Conservation (phyloP, 2,113 vertebrate species). For the Tautogolabrus adspersus region DNA sequence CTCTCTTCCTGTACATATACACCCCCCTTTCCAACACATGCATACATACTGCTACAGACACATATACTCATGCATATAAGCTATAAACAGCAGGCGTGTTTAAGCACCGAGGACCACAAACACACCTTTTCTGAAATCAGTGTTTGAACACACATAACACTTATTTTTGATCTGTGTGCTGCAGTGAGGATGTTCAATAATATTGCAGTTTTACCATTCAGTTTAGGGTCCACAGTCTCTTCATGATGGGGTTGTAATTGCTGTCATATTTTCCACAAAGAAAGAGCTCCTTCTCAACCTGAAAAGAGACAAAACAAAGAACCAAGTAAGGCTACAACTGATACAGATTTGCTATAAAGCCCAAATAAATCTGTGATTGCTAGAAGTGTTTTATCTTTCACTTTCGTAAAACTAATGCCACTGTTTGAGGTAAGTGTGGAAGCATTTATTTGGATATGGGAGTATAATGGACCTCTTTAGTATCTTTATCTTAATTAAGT, state of each 20-base stretch:
- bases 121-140: slow-evolving; percentile 50
- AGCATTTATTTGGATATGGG: too few relatives aligned
- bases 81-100: slow-evolving; percentile 46
- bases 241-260: slow-evolving; percentile 57
- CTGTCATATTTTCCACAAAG: slow-evolving; percentile 46
- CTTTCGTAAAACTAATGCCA: too few relatives aligned
- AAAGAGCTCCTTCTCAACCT: slow-evolving; percentile 7
- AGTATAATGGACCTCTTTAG: too few relatives aligned
- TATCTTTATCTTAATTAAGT: too few relatives aligned
- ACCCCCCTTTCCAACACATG: slow-evolving; percentile 53
- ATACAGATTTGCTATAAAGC: slow-evolving; percentile 14
- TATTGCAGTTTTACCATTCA: slow-evolving; percentile 38
- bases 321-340: slow-evolving; percentile 13
- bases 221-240: slow-evolving; percentile 28
- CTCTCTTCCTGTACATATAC: slow-evolving; percentile 75
- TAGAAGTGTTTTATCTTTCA: not conserved
- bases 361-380: not conserved
- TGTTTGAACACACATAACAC: slow-evolving; percentile 49
- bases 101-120: slow-evolving; percentile 46
- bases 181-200: slow-evolving; percentile 31
- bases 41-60: slow-evolving; percentile 47
- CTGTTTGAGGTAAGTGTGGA: too few relatives aligned
- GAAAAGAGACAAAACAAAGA: slow-evolving; percentile 24
- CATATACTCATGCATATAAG: slow-evolving; percentile 46
- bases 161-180: slow-evolving; percentile 26